Evolutionary conservation across 2,797 vertebrate species (phyloP).

Genomic region (Hemibagrus guttatus): DNA sequence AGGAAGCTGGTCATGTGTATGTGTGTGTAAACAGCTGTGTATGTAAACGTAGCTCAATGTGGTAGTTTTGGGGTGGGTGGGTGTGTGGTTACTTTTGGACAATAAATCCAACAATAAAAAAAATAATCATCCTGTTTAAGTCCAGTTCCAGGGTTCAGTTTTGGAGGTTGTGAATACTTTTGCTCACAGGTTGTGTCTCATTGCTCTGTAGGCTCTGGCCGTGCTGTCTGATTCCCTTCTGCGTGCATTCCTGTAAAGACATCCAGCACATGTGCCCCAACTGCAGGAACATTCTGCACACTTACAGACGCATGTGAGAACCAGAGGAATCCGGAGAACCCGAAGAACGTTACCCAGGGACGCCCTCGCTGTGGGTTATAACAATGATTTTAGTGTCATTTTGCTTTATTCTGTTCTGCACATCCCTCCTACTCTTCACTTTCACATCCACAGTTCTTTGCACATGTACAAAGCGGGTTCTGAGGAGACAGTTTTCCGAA

Average conservation of each 20-base stretch:
- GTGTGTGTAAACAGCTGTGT: too few species aligned
- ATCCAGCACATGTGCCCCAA: slow-evolving; percentile 35
- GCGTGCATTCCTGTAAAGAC: slow-evolving; percentile 39
- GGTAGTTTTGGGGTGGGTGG: too few species aligned
- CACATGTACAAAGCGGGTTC: too few species aligned
- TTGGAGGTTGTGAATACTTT: neutral
- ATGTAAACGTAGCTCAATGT: too few species aligned
- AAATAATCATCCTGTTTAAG: neutral
- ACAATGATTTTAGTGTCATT: neutral
- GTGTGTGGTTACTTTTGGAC: neutral
- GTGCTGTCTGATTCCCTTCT: slow-evolving; percentile 45
- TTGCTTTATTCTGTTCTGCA: neutral
- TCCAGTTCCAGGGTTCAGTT: neutral
- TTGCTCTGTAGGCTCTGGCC: slow-evolving; percentile 46
- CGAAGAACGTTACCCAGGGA: neutral
- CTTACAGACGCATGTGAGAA: slow-evolving; percentile 45
- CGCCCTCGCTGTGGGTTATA: neutral
- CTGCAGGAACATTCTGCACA: slow-evolving; percentile 27
- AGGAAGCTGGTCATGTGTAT: too few species aligned
- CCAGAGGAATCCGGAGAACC: neutral
- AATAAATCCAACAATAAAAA: neutral
- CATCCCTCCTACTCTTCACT: neutral
- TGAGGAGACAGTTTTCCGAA: neutral
- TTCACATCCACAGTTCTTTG: neutral
- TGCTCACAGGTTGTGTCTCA: neutral